These are phyloP conservation scores for Cisticola juncidis DNA, from an alignment of 2,113 vertebrate species.

Conservation along the genomic window DNA sequence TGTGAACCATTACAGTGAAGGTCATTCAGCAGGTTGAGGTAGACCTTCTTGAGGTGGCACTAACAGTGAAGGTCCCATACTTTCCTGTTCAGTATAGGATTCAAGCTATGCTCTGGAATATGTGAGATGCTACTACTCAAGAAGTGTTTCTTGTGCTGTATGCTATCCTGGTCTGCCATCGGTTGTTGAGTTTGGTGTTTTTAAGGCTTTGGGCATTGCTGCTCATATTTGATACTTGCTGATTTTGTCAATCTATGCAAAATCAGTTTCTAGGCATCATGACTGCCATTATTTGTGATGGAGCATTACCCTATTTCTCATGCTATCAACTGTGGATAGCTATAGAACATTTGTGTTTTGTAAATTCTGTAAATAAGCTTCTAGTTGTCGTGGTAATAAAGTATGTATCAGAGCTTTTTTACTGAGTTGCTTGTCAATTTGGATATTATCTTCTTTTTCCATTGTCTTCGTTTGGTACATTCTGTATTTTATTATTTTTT, in stretches of 20 bases:
- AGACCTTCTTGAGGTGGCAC: conserved; percentile 42
- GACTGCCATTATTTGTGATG: conserved; percentile 58
- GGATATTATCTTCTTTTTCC: conserved; percentile 43
- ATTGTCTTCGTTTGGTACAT: conserved; percentile 14
- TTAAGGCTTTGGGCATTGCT: conserved; percentile 18
- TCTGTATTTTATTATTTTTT: conserved; percentile 29
- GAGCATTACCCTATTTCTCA: conserved; percentile 35
- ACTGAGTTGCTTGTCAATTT: conserved; percentile 65
- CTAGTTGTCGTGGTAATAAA: conserved; percentile 67
- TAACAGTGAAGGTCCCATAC: conserved; percentile 10
- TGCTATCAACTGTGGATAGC: conserved; percentile 48
- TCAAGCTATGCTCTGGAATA: conserved; percentile 31
- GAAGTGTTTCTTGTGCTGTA: conserved; percentile 55
- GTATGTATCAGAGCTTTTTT: conserved; percentile 63
- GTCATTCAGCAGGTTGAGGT: conserved; percentile 44
- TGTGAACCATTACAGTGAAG: conserved; percentile 63
- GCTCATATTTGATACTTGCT: neutral
- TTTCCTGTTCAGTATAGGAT: conserved; percentile 26
- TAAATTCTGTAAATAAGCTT: conserved; percentile 68
- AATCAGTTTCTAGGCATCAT: conserved; percentile 24
- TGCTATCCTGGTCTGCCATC: conserved; percentile 39
- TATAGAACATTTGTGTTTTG: conserved; percentile 55
- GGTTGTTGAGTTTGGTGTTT: conserved; percentile 43
- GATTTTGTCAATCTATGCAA: conserved; percentile 1
- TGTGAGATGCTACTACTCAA: conserved; percentile 39